phyloP scores from a whole-genome alignment of 2,888 invertebrate genomes.

The Ornithoptera alexandrae region DNA sequence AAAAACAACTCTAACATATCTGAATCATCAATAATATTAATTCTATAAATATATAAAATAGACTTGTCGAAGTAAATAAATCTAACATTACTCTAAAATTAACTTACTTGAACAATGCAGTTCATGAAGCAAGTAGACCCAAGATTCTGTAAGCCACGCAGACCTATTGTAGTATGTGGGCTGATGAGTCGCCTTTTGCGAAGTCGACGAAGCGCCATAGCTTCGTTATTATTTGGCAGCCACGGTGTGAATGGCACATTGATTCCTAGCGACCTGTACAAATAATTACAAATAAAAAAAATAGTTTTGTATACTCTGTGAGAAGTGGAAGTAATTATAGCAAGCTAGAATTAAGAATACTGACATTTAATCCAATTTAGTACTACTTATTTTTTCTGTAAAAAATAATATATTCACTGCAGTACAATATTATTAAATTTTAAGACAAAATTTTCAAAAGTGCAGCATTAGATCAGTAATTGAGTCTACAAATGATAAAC shows the following conservation, averaged over 20 bases:
- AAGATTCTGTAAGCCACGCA: slow-evolving; percentile 96
- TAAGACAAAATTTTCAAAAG: too few species aligned
- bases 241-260: slow-evolving; percentile 85
- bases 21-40: too few species aligned
- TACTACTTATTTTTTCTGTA: too few species aligned
- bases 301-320: background rate
- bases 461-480: too few species aligned
- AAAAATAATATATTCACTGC: too few species aligned
- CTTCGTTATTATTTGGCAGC: slow-evolving; percentile 89
- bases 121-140: slow-evolving; percentile 99
- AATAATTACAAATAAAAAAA: background rate
- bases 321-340: background rate
- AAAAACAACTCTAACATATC: too few species aligned
- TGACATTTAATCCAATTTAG: too few species aligned
- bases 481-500: too few species aligned
- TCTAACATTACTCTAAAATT: background rate
- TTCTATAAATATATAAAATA: too few species aligned
- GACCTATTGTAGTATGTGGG: slow-evolving; percentile 91
- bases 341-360: too few species aligned
- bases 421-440: too few species aligned
- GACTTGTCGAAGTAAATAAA: too few species aligned
- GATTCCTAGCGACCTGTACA: slow-evolving; percentile 76
- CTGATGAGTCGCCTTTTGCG: slow-evolving; percentile 89
- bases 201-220: slow-evolving; percentile 86
- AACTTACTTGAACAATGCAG: slow-evolving; percentile 91